A percentile compares a stretch with the other conserved stretches of the same genome.
phyloP scores from a whole-genome alignment of 2,797 vertebrate genomes.

The Lepus oiostolus region DNA sequence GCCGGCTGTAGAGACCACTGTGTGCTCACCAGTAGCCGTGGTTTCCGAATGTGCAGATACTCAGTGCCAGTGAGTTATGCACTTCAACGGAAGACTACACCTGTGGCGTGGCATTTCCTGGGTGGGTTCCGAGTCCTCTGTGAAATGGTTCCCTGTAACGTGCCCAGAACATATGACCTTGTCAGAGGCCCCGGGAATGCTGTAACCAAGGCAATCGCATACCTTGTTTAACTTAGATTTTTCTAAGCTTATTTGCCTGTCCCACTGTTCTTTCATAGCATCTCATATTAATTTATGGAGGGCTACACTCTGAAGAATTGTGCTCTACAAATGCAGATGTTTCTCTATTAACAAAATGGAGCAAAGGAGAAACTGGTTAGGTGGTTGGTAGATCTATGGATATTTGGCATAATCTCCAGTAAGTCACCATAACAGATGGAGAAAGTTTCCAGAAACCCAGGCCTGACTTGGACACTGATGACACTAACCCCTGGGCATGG shows the following conservation, averaged over 20 bases:
- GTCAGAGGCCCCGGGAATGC: background rate
- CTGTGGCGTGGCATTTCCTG: background rate
- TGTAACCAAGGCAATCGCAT: constrained; percentile 9
- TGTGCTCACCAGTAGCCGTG: background rate
- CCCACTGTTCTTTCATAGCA: background rate
- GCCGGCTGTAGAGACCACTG: background rate
- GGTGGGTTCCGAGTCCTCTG: background rate
- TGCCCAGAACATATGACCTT: background rate
- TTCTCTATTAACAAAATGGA: constrained; percentile 62
- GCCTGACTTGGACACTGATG: constrained; percentile 53
- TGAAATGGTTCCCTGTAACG: background rate
- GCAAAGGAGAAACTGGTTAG: constrained; percentile 4
- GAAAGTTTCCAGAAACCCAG: constrained; percentile 51
- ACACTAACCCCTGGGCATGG: constrained; percentile 4
- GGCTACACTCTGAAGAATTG: background rate
- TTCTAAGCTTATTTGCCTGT: background rate
- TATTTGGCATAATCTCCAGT: background rate
- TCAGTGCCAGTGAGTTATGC: background rate
- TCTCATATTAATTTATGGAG: constrained; percentile 31
- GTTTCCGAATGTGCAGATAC: background rate
- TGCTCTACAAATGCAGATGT: background rate
- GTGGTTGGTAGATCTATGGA: background rate
- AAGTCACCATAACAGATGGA: background rate
- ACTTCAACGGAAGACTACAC: too few relatives aligned
- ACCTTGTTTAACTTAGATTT: background rate